Evolutionary conservation across 2,888 invertebrate genomes (phyloP).

Genomic region (Archips crataeganus): DNA sequence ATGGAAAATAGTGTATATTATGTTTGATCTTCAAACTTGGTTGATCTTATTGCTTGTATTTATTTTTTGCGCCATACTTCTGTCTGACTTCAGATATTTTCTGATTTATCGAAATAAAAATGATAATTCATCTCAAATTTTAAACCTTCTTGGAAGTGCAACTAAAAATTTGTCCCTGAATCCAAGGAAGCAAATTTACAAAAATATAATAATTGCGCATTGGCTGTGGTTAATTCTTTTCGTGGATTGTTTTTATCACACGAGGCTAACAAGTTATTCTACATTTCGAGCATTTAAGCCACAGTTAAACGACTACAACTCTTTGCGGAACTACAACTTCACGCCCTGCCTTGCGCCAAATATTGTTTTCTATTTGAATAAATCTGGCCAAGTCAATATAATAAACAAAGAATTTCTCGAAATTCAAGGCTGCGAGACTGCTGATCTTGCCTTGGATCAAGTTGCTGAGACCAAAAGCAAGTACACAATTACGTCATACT

Average conservation of each 20-base stretch:
- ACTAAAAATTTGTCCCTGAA: no score
- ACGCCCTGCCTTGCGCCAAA: slow-evolving; percentile 28
- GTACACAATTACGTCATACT: slow-evolving; percentile 27
- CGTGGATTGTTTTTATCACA: slow-evolving; percentile 44
- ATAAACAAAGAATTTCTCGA: slow-evolving; percentile 19
- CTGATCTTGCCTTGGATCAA: slow-evolving; percentile 12
- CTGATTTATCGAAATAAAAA: no score
- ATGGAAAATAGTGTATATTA: slow-evolving; percentile 40
- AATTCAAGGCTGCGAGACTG: slow-evolving; percentile 31
- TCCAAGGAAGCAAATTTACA: no score
- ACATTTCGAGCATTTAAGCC: slow-evolving; percentile 7
- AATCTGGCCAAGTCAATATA: slow-evolving; percentile 12
- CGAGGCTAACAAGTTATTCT: slow-evolving; percentile 41
- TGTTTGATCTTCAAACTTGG: slow-evolving; percentile 36
- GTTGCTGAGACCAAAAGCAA: slow-evolving; percentile 18
- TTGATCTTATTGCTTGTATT: slow-evolving; percentile 19
- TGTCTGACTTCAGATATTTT: background rate
- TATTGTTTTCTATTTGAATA: slow-evolving; percentile 9
- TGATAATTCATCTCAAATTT: no score
- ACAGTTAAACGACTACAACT: slow-evolving; percentile 8
- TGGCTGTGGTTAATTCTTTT: no score
- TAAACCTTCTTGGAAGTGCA: no score
- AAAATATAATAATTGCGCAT: no score
- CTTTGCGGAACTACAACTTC: slow-evolving; percentile 13
- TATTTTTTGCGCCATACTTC: slow-evolving; percentile 25